These are phyloP conservation scores for Habropoda laboriosa DNA, from an alignment of 1,140 invertebrate genomes.

Conservation along the genomic window DNA sequence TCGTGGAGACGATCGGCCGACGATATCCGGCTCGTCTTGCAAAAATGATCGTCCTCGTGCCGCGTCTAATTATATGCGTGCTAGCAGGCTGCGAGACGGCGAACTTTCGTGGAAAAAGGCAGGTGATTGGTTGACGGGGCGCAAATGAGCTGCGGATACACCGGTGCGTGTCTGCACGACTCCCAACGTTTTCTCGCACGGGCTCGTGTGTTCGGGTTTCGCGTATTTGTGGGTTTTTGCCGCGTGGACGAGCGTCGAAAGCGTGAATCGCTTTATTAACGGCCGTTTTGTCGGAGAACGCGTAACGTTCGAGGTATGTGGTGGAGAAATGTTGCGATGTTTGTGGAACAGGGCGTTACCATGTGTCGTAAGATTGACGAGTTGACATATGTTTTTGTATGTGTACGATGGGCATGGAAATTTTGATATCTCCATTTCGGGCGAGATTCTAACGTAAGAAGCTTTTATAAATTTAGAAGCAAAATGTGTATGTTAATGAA, in stretches of 20 bases:
- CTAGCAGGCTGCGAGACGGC: background rate
- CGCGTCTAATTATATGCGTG: conserved; percentile 43
- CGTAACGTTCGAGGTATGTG: no score
- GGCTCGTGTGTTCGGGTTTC: background rate
- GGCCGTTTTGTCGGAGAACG: background rate
- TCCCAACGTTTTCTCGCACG: no score
- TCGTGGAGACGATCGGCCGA: conserved; percentile 28
- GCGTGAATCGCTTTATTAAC: conserved; percentile 54
- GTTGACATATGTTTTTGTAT: background rate
- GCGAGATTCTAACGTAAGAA: no score
- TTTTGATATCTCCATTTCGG: background rate
- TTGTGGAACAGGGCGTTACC: background rate
- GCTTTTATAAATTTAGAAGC: no score
- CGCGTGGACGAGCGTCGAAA: conserved; percentile 29
- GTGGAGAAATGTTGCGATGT: background rate
- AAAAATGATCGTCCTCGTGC: conserved; percentile 48
- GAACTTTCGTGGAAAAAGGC: conserved; percentile 32
- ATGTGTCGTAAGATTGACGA: background rate
- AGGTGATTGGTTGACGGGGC: conserved; percentile 47
- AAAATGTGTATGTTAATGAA: no score
- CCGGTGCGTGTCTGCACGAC: background rate
- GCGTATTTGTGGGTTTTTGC: no score
- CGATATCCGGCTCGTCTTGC: conserved; percentile 11
- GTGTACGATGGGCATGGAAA: no score
- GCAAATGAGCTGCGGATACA: conserved; percentile 37